Base-by-base conservation (phyloP, 2,888 invertebrate species). In the Drosophila leonis region DNA sequence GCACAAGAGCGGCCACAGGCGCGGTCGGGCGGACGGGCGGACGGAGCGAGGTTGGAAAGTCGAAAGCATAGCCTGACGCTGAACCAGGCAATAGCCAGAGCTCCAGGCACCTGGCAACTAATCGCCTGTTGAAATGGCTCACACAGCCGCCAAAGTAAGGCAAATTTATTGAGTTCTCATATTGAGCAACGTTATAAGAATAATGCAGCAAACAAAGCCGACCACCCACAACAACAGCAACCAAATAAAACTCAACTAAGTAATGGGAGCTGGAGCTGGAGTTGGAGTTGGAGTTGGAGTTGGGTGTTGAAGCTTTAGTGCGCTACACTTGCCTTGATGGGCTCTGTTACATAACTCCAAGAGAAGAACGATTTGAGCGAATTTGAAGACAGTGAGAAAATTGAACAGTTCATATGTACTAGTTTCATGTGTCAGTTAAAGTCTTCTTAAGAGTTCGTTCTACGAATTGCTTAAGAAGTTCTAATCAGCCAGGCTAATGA, bases 141-240 rank as follows among this genome's bases (percentile, higher is more conserved):
- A 46, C 80, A 80, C 76, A 78, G 80, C 62, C 76, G 63, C 63
- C 80, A 76, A 66, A 76, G 60, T 69, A 69, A 76, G 74, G 78
- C 73, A 78, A 88, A 88, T 88, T 90, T 90, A 88, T 90, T 82
- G 90, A 86, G 80, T 83, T 82, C 87, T 76, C 81, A 83, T 86
- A 83, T 88, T 83, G 87, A 83, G 88, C 82, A 84, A 87, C 78
- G 78, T 72, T 84, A 79, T 83, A 85, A 83, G 82, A 87, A 80
- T 86, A 83, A 80, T 86, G 78, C 75, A 78, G 72, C 71, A 65
- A 71, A 70, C 73, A 69, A 72, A 75, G 77, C 62, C 46, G 44
- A 44, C 41, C 65, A 18, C 41, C 60, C 31, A 39, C 48, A 48
- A 29, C 69, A 59, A 48, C 1, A 48, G 33, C 69, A 51, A 48